Conservation (phyloP, 2,888 invertebrate species). For the Mythimna lalbum region DNA sequence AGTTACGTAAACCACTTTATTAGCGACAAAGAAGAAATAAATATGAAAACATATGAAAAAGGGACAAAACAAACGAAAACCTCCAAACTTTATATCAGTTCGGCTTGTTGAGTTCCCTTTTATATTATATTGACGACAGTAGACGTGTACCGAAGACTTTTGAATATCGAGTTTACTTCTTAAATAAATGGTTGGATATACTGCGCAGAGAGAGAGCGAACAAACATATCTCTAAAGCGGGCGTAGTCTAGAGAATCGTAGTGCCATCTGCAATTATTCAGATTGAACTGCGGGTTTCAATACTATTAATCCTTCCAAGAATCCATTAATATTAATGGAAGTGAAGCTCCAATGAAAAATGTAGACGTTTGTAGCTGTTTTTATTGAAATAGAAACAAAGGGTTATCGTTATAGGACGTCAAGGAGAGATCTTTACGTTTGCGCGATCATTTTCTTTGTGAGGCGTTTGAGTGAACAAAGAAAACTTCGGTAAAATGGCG, state of each 20-base stretch:
- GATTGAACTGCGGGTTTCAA: conserved; percentile 82
- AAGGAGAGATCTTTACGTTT: conserved; percentile 26
- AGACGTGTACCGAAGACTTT: conserved; percentile 5
- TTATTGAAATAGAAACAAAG: conserved; percentile 53
- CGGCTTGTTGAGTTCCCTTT: conserved; percentile 49
- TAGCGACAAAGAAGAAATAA: conserved; percentile 58
- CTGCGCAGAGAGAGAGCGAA: conserved; percentile 33
- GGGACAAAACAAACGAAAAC: conserved; percentile 54
- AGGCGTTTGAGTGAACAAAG: conserved; percentile 16
- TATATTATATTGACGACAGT: conserved; percentile 45
- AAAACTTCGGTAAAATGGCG: conserved; percentile 19
- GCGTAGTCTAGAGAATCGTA: conserved; percentile 44
- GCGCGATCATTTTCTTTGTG: conserved; percentile 32
- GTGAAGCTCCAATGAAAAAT: conserved; percentile 70
- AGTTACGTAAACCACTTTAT: conserved; percentile 66
- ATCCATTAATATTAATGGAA: conserved; percentile 74
- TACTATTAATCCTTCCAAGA: conserved; percentile 82
- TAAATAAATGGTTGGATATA: conserved; percentile 49
- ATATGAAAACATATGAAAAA: conserved; percentile 60
- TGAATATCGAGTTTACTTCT: conserved; percentile 45
- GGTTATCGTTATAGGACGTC: conserved; percentile 32
- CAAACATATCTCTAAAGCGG: conserved; percentile 48
- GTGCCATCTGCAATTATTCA: conserved; percentile 80
- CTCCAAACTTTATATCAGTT: conserved; percentile 55
- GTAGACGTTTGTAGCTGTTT: conserved; percentile 70